Evolutionary conservation across 2,888 invertebrate species (phyloP).

Genomic region (Dermolepida albohirtum): DNA sequence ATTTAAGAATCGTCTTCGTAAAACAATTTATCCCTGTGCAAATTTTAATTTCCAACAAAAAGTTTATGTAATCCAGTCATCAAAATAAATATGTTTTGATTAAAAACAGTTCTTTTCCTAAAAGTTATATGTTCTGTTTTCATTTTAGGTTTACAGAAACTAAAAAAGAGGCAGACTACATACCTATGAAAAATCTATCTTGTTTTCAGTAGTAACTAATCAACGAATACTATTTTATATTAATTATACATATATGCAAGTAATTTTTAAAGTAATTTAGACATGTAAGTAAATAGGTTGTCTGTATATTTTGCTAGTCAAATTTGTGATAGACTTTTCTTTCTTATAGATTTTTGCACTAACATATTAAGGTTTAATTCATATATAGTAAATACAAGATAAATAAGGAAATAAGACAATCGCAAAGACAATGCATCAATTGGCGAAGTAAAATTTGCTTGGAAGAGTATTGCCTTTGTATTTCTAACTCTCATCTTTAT

Average conservation of each 20-base stretch:
- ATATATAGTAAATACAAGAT: no score
- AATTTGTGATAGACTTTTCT: constrained; percentile 22
- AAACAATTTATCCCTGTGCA: no score
- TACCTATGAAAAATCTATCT: constrained; percentile 64
- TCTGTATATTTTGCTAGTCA: constrained; percentile 23
- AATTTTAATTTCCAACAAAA: background rate
- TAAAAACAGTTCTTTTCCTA: constrained; percentile 7
- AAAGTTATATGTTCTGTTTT: constrained; percentile 40
- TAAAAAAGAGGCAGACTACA: constrained; percentile 62
- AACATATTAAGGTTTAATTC: background rate
- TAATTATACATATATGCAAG: background rate
- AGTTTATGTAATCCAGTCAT: background rate
- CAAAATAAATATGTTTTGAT: constrained; percentile 5
- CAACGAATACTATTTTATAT: constrained; percentile 1
- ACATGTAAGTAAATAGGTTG: constrained; percentile 8
- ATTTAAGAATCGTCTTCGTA: no score
- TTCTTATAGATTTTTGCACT: constrained; percentile 5
- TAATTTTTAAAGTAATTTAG: constrained; percentile 15
- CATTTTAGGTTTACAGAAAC: constrained; percentile 62
- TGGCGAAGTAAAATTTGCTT: no score
- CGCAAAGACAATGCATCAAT: no score
- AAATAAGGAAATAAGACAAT: no score
- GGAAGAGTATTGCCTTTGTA: no score
- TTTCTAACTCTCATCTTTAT: no score
- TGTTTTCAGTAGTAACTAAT: constrained; percentile 54